Evolutionary conservation across 2,113 vertebrate species (phyloP).

Genomic region (Philantomba maxwellii): DNA sequence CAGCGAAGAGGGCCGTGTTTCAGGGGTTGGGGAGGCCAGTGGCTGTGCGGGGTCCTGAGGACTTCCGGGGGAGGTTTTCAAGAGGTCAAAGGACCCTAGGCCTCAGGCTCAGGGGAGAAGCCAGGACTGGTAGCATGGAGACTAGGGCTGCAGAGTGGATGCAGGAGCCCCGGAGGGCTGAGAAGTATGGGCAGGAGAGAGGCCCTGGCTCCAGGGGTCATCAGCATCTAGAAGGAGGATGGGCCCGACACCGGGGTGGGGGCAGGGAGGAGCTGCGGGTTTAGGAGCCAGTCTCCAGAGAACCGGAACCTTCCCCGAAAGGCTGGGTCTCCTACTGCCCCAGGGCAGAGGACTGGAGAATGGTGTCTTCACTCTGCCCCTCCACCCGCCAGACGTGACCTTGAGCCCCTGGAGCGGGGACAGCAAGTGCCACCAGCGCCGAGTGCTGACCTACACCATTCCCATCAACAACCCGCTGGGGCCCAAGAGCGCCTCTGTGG

Average conservation of each 20-base stretch:
- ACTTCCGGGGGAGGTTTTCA: background rate
- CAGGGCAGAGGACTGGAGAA: background rate
- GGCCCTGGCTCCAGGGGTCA: background rate
- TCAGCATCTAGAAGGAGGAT: background rate
- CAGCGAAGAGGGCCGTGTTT: no score
- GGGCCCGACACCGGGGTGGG: background rate
- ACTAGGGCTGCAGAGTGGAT: background rate
- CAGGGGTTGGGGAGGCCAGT: background rate
- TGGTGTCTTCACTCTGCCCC: background rate
- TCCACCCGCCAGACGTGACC: constrained; percentile 79
- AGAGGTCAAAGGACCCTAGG: background rate
- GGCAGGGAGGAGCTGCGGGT: rapidly evolving
- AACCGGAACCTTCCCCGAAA: background rate
- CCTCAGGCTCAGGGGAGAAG: background rate
- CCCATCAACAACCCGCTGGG: constrained; percentile 92
- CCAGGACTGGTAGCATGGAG: background rate
- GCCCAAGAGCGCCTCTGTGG: constrained; percentile 89
- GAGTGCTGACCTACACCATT: constrained; percentile 90
- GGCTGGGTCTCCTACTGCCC: background rate
- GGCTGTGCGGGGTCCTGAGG: background rate
- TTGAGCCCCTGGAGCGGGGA: constrained; percentile 89
- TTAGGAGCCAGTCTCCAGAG: background rate
- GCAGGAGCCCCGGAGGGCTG: background rate
- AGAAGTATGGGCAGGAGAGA: background rate
- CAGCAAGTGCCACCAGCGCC: constrained; percentile 82